phyloP scores from a whole-genome alignment of 2,888 invertebrate genomes.

The Campoletis raptor region DNA sequence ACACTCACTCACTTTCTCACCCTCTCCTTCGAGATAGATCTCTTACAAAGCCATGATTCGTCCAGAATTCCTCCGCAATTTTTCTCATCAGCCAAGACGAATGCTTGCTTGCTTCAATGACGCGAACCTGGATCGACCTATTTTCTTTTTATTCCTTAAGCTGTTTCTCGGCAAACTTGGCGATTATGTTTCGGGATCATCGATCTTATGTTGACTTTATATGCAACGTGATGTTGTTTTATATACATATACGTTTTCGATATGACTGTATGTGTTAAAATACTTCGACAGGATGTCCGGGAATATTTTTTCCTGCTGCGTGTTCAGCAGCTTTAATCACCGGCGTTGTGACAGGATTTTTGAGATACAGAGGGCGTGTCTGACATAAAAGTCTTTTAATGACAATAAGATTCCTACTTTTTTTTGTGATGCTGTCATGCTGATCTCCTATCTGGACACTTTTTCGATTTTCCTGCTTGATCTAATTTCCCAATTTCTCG shows the following conservation, averaged over 20 bases:
- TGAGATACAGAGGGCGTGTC: background rate
- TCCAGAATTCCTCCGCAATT: constrained; percentile 42
- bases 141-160: background rate
- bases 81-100: constrained; percentile 34
- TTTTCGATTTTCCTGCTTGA: background rate
- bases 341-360: background rate
- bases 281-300: background rate
- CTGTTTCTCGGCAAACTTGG: background rate
- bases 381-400: background rate
- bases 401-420: background rate
- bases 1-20: constrained; percentile 42
- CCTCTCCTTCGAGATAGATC: constrained; percentile 5
- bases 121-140: background rate
- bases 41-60: constrained; percentile 37
- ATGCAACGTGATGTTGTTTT: background rate
- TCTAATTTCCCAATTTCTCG: background rate
- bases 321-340: background rate
- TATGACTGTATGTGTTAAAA: background rate
- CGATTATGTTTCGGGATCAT: constrained; percentile 19
- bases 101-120: background rate
- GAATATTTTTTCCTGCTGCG: background rate
- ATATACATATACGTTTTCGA: background rate
- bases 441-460: background rate
- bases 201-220: constrained; percentile 30
- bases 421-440: background rate